Evolutionary conservation across 2,797 vertebrate species (phyloP), one percentile per base, ranked within the genome.

Genomic region (Bufotes viridis): DNA sequence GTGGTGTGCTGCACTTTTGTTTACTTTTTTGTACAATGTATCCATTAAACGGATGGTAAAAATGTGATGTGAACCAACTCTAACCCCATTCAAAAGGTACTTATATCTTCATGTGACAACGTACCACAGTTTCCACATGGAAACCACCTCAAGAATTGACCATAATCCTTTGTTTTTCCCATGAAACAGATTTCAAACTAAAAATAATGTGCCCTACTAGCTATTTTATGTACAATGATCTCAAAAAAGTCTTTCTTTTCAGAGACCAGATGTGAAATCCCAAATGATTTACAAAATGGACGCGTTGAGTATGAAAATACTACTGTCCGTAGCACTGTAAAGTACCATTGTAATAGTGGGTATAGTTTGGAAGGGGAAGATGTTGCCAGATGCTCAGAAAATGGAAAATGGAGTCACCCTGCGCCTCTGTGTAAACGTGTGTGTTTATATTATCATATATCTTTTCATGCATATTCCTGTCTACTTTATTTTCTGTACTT

Each of bases 361-460:
- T 99, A 97, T 92, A 93, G 57, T 84, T 94, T 99, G 88, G 94
- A 96, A 91, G 98, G 98, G 24, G 93, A 96, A 0, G 74, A 93
- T 1, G 81, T 94, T 78, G 95, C 96, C 69, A 92, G 95, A 86
- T 99, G 98, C 90, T 94, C 95, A 87, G 95, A 93, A 80, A 94
- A 95, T 49, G 95, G 94, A 90, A 93, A 92, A 80, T 99, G 98
- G 98, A 98, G 95, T 92, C 95, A 96, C 78, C 89, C 94, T 0
- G 92, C 94, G 87, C 98, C 98, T 88, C 90, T 94, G 82, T 99
- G 98, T 94, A 96, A 96, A 96, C 94, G 98, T 99, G 94, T 94
- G 98, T 94, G 91, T 94, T 94, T 91, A 87, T 53, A 92, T 91
- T 86, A 65, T 29, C 65, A 74, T 69, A 17, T 2, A 18, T 78